Percentiles rank a stretch among this genome's conserved stretches.
Evolutionary conservation across 2,797 vertebrate species (phyloP).

Genomic region (Neosilurus mollespiculum): DNA sequence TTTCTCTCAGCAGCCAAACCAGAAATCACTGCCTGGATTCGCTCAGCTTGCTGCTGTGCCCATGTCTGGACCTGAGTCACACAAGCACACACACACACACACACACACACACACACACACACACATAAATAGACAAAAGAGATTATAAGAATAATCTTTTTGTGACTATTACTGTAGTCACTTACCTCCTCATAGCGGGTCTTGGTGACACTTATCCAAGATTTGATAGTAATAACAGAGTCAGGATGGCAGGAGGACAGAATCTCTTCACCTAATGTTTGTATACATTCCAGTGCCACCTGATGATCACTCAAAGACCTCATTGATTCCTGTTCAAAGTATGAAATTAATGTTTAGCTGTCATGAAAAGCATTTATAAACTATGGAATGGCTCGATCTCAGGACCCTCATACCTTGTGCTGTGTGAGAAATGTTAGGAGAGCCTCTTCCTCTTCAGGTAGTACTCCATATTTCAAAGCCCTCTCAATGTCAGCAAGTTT

Average conservation of each 20-base stretch:
- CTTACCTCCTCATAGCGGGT: slow-evolving; percentile 86
- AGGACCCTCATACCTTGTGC: slow-evolving; percentile 73
- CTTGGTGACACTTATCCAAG: slow-evolving; percentile 83
- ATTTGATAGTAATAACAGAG: slow-evolving; percentile 82
- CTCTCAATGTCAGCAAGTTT: slow-evolving; percentile 78
- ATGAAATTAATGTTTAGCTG: background rate
- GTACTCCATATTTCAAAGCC: slow-evolving; percentile 72
- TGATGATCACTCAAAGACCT: slow-evolving; percentile 72
- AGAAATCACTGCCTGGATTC: slow-evolving; percentile 69
- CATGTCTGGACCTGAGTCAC: slow-evolving; percentile 79
- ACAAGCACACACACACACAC: background rate
- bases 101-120: no score
- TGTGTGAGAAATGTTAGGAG: slow-evolving; percentile 72
- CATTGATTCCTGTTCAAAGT: slow-evolving; percentile 73
- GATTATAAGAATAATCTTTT: background rate
- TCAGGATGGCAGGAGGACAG: slow-evolving; percentile 81
- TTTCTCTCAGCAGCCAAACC: slow-evolving; percentile 72
- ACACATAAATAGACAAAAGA: background rate
- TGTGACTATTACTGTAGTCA: background rate
- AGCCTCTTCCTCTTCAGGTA: slow-evolving; percentile 77
- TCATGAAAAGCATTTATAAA: background rate
- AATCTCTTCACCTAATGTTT: slow-evolving; percentile 81
- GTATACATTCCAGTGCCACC: slow-evolving; percentile 78
- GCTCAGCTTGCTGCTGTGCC: slow-evolving; percentile 80
- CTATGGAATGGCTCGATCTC: background rate